phyloP scores from a whole-genome alignment of 2,888 invertebrate genomes.

The Therioaphis trifolii region DNA sequence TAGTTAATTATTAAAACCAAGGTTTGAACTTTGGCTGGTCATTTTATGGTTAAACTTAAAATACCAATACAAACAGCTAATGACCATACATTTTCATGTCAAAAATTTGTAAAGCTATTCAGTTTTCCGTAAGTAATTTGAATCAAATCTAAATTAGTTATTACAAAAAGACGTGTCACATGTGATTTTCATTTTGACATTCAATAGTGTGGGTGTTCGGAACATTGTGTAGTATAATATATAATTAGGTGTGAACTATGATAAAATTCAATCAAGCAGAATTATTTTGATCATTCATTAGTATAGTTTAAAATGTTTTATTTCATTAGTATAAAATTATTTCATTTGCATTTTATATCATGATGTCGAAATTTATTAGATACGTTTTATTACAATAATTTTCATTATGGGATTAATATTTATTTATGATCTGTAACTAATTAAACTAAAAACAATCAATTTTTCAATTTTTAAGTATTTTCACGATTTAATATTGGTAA shows the following conservation, averaged over 20 bases:
- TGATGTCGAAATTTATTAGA: no score
- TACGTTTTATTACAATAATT: no score
- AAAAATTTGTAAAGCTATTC: neutral
- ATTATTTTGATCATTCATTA: no score
- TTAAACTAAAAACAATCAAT: no score
- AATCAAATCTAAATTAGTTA: neutral
- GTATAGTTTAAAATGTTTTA: no score
- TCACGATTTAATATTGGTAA: no score
- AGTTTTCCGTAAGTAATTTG: neutral
- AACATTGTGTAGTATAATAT: no score
- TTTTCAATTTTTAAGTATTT: no score
- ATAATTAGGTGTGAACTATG: neutral
- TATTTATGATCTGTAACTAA: no score
- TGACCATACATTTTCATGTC: neutral
- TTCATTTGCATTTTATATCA: no score
- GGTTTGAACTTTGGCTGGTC: neutral
- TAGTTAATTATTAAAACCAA: neutral
- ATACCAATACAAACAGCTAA: neutral
- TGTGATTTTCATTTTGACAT: neutral
- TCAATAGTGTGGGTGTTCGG: neutral
- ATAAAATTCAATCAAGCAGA: neutral
- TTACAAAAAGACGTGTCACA: neutral
- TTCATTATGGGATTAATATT: no score
- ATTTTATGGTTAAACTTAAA: slow-evolving; percentile 1
- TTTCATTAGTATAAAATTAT: no score